phyloP scores from a whole-genome alignment of 1,140 invertebrate genomes.

The Musca domestica region DNA sequence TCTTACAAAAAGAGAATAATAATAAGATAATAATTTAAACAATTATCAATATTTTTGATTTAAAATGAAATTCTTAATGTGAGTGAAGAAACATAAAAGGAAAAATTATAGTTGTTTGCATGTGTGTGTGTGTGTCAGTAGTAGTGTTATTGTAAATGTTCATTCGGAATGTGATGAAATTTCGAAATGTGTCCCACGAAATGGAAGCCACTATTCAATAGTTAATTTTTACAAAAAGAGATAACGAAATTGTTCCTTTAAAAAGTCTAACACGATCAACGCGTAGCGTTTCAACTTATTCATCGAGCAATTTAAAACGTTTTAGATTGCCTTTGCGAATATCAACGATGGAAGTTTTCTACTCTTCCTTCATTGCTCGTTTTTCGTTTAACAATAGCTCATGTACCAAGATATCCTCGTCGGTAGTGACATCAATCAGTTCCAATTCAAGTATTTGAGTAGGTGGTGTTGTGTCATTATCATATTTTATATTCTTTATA shows the following conservation, averaged over 20 bases:
- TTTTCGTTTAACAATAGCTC: constrained; percentile 26
- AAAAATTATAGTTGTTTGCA: not conserved
- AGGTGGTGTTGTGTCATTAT: constrained; percentile 12
- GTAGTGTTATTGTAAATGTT: too few relatives aligned
- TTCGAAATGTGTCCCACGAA: too few relatives aligned
- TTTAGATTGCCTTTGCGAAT: not conserved
- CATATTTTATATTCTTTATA: constrained; percentile 26
- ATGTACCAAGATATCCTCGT: constrained; percentile 25
- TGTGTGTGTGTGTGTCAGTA: too few relatives aligned
- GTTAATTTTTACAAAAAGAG: too few relatives aligned
- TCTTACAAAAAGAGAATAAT: not conserved
- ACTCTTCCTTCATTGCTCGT: constrained; percentile 21
- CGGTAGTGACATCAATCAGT: constrained; percentile 27
- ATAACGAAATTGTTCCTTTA: too few relatives aligned
- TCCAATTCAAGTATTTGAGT: constrained; percentile 25
- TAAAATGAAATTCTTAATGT: too few relatives aligned
- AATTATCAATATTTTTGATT: too few relatives aligned
- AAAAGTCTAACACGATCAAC: constrained; percentile 4
- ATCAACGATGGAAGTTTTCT: not conserved
- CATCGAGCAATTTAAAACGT: not conserved
- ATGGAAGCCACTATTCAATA: too few relatives aligned
- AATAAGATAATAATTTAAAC: too few relatives aligned
- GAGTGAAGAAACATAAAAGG: not conserved
- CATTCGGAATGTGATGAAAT: constrained; percentile 8
- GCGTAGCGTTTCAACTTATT: not conserved